phyloP scores from a whole-genome alignment of 2,888 invertebrate genomes.

The Linnaemya vulpina region DNA sequence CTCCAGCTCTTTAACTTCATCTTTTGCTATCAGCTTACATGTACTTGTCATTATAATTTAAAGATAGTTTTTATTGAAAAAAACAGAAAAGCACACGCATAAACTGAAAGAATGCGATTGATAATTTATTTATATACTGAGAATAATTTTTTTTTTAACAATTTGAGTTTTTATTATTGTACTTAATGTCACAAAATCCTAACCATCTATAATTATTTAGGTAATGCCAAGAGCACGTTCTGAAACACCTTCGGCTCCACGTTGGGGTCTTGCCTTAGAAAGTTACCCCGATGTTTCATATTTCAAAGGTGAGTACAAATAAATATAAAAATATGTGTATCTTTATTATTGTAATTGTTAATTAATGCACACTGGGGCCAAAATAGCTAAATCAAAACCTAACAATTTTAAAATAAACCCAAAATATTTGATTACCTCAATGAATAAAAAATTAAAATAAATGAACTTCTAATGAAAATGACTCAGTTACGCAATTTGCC shows the following conservation, averaged over 20 bases:
- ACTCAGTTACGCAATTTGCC: too few relatives aligned
- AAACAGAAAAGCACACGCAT: constrained; percentile 15
- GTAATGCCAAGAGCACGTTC: constrained; percentile 89
- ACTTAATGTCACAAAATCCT: constrained; percentile 38
- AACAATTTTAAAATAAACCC: background rate
- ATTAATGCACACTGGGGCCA: constrained; percentile 16
- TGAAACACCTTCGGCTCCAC: constrained; percentile 87
- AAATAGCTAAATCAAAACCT: background rate
- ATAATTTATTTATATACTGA: constrained; percentile 2
- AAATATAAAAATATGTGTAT: background rate
- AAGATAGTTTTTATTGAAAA: constrained; percentile 13
- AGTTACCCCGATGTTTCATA: constrained; percentile 84
- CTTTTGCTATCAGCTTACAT: constrained; percentile 50
- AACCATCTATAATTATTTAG: constrained; percentile 79
- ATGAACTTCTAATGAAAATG: too few relatives aligned
- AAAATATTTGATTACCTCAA: background rate
- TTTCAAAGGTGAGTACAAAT: constrained; percentile 84
- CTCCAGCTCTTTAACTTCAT: constrained; percentile 48
- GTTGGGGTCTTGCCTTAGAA: constrained; percentile 85
- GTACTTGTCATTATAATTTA: constrained; percentile 58
- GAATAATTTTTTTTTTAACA: constrained; percentile 30
- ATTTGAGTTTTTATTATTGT: constrained; percentile 53
- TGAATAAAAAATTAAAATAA: too few relatives aligned
- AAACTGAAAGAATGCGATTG: constrained; percentile 34
- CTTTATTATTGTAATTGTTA: background rate